Evolutionary conservation across 2,797 vertebrate species (phyloP), one percentile per base, ranked within the genome.

Genomic region (Acipenser transmontanus): DNA sequence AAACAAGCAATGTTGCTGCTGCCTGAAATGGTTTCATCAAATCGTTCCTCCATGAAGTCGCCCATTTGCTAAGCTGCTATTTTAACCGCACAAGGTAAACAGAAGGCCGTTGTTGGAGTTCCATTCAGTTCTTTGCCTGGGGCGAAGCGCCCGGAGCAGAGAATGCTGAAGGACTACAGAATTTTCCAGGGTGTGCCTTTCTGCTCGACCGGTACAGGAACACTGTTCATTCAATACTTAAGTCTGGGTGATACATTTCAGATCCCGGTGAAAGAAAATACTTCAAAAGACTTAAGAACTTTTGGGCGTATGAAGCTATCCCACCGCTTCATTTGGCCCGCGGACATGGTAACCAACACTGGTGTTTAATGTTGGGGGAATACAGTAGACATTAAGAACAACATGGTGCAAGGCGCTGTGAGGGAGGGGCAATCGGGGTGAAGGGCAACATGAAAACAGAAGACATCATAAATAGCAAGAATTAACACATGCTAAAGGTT

Each of bases 1-100:
- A 89, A 91, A 89, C 85, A 82, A 88, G 87, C 88, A 87, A 82
- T 84, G 88, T 82, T 80, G 85, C 85, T 87, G 81, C 87, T 89
- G 88, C 86, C 88, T 87, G 87, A 89, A 86, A 87, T 83, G 84
- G 89, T 91, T 91, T 89, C 82, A 86, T 83, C 81, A 82, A 91
- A 84, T 86, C 81, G 84, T 85, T 91, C 86, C 85, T 88, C 80
- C 84, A 79, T 72, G 78, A 88, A 88, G 87, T 81, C 83, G 85
- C 85, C 85, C 85, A 88, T 87, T 85, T 81, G 83, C 85, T 83
- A 89, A 89, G 83, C 87, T 86, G 86, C 88, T 91, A 90, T 92
- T 88, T 89, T 88, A 86, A 88, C 89, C 93, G 90, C 94, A 92
- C 93, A 91, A 92, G 92, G 92, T 91, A 92, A 93, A 92, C 90